Evolutionary conservation across 2,888 invertebrate species (phyloP), one percentile per base, ranked within the genome.

Genomic region (Mythimna pallens): DNA sequence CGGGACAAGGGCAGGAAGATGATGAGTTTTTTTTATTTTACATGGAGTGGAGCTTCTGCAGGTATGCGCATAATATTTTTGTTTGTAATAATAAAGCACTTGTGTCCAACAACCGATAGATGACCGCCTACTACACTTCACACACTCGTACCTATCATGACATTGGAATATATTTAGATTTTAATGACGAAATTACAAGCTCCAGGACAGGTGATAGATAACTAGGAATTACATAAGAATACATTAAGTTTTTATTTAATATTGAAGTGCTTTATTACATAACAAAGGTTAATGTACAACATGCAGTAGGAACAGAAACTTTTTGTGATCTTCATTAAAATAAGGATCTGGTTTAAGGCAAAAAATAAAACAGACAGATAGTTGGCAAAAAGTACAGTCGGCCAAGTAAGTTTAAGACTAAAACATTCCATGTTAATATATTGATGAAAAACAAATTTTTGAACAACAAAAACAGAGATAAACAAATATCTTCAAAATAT

Each of bases 291-390:
- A 34, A 63, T 52, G 25, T 52, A 63, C 47, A 52, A 52, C 43
- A 78, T 55, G 63, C 9, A 34, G 58, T 64, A 71, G 36, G 54
- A 66, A 71, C 34, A 17, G 1, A 65, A 47, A 66, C 12, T 73
- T 82, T 82, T 73, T 82, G 55, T 43, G 54, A 14, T 68, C 47
- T 22, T 66, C 14, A 63, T 71, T 81, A 55, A 81, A 72, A 72
- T 73, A 62, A 77, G 66, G 47, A 72, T 65, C 61, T 58, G 22
- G 36, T 63, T 58, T 52, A 30, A 20, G 36, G 69, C 34, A 65
- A 81, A 68, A 81, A 76, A 79, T 36, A n/a, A 50, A 73, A 57
- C 36, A 34, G 63, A 63, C 34, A 43, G 52, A 64, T 10, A 5
- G 3, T 25, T 14, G 36, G 34, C 25, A 67, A 65, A 76, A 80